Evolutionary conservation across 2,888 invertebrate species (phyloP).

Genomic region (Caenorhabditis macrosperma): DNA sequence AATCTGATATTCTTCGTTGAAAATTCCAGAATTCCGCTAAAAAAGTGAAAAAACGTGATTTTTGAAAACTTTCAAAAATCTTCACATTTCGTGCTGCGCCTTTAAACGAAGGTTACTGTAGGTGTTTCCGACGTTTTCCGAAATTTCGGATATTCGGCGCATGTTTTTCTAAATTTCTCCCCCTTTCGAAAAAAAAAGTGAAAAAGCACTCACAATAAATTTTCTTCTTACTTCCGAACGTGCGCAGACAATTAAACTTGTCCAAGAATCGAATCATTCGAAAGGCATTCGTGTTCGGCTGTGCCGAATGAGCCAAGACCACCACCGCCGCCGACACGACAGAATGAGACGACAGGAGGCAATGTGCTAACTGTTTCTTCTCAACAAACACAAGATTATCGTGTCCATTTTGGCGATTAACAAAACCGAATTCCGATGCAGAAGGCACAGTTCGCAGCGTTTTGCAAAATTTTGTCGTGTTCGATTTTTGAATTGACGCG

Average conservation of each 20-base stretch:
- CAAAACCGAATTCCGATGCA: constrained; percentile 1
- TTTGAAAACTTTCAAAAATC: too few relatives aligned
- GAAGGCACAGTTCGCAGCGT: background rate
- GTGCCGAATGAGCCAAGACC: too few relatives aligned
- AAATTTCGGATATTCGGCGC: background rate
- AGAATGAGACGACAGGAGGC: background rate
- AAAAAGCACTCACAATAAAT: background rate
- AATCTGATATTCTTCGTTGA: too few relatives aligned
- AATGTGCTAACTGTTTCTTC: background rate
- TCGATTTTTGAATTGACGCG: too few relatives aligned
- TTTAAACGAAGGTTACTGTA: too few relatives aligned
- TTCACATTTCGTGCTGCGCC: too few relatives aligned
- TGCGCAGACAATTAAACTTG: background rate
- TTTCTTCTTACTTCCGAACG: background rate
- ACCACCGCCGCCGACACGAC: too few relatives aligned
- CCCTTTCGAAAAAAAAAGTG: too few relatives aligned
- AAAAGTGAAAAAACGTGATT: too few relatives aligned
- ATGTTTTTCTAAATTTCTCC: too few relatives aligned
- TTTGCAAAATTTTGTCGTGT: too few relatives aligned
- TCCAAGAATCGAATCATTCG: background rate
- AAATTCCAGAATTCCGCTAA: too few relatives aligned
- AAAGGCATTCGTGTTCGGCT: background rate
- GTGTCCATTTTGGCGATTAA: background rate
- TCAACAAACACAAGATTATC: background rate
- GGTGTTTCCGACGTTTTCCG: background rate